Evolutionary conservation across 2,797 vertebrate species (phyloP).

Genomic region (Periparus ater): DNA sequence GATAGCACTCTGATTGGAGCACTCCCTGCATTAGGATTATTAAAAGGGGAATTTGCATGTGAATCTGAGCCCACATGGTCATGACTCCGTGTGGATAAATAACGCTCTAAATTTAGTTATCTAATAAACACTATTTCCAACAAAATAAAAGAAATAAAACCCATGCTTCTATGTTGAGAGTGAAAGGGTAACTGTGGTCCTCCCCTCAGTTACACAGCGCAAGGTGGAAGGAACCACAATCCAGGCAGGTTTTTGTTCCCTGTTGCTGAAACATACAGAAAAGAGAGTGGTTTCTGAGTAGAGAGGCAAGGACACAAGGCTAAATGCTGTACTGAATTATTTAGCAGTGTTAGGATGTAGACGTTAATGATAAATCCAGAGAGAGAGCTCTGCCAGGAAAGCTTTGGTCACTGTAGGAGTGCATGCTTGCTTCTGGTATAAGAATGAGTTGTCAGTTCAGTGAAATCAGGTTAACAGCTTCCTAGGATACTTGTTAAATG

Average conservation of each 20-base stretch:
- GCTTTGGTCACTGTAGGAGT: slow-evolving; percentile 49
- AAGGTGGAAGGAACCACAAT: neutral
- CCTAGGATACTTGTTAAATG: neutral
- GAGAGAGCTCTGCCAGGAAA: slow-evolving; percentile 64
- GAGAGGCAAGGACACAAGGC: slow-evolving; percentile 65
- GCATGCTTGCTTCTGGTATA: neutral
- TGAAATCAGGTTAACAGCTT: neutral
- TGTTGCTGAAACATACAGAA: slow-evolving; percentile 31
- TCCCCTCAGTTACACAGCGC: neutral
- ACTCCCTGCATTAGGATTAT: slow-evolving; percentile 69
- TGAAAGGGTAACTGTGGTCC: neutral
- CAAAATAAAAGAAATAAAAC: neutral
- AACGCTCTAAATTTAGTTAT: slow-evolving; percentile 56
- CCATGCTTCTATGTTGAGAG: neutral
- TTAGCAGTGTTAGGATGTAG: slow-evolving; percentile 74
- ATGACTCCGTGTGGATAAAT: slow-evolving; percentile 57
- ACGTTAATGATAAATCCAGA: slow-evolving; percentile 77
- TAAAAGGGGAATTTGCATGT: slow-evolving; percentile 67
- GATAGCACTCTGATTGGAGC: slow-evolving; percentile 63
- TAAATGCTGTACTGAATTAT: slow-evolving; percentile 81
- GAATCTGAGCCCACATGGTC: slow-evolving; percentile 62
- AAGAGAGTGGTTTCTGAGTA: slow-evolving; percentile 52
- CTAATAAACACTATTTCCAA: slow-evolving; percentile 40
- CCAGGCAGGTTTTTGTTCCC: slow-evolving; percentile 12
- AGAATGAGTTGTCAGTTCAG: neutral